Conservation (phyloP, 2,113 vertebrate species). For the Corvus cornix region DNA sequence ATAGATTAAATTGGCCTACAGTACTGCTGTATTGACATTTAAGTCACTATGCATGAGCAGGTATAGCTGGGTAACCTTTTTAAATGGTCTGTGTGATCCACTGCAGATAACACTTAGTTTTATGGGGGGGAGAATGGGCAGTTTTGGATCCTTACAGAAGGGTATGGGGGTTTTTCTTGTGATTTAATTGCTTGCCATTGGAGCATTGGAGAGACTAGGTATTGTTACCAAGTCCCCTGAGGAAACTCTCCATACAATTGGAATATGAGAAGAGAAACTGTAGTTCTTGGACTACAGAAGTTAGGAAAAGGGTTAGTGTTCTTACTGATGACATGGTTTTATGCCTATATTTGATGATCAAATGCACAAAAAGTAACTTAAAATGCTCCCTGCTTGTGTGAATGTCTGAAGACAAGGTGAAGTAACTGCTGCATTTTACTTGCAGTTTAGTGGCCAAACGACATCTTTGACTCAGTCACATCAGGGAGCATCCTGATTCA, state of each 20-base stretch:
- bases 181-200: background rate
- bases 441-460: background rate
- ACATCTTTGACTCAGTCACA: background rate
- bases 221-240: background rate
- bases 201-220: accelerated
- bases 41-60: background rate
- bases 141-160: background rate
- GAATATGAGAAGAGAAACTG: background rate
- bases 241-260: background rate
- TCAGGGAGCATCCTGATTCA: background rate
- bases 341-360: background rate
- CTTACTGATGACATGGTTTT: background rate
- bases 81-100: background rate
- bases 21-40: background rate
- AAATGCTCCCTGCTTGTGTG: background rate
- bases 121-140: background rate
- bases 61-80: background rate
- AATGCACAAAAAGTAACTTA: background rate
- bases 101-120: background rate
- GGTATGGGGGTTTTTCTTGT: background rate
- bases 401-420: background rate
- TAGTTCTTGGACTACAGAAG: background rate
- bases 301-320: background rate
- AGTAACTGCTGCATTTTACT: background rate
- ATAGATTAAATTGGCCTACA: background rate